A percentile compares a stretch with the other conserved stretches of the same genome.
phyloP scores from a whole-genome alignment of 2,113 vertebrate genomes.

The Sinocyclocheilus rhinocerous region DNA sequence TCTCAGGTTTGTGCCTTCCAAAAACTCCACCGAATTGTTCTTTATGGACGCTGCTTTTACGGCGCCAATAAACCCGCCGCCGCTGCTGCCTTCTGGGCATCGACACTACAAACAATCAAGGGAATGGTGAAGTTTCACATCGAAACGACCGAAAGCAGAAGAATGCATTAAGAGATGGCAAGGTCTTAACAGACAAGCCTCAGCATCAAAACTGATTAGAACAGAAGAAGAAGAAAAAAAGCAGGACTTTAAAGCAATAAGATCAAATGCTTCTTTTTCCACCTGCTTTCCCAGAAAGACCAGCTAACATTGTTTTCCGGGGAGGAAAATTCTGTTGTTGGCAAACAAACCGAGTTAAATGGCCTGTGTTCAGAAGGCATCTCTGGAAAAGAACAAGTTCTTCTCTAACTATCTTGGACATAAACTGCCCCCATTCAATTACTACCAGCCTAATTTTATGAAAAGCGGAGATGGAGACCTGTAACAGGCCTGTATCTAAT shows the following conservation, averaged over 20 bases:
- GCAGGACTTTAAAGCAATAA: slow-evolving; percentile 63
- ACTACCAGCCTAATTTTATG: slow-evolving; percentile 56
- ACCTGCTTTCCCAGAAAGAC: slow-evolving; percentile 52
- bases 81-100: slow-evolving; percentile 1
- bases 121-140: slow-evolving; percentile 17
- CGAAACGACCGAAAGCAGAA: not conserved
- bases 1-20: slow-evolving; percentile 38
- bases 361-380: slow-evolving; percentile 49
- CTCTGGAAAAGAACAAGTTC: slow-evolving; percentile 54
- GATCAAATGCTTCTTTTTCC: slow-evolving; percentile 53
- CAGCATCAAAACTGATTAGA: slow-evolving; percentile 32
- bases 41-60: slow-evolving; percentile 53
- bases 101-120: slow-evolving; percentile 8
- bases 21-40: slow-evolving; percentile 60
- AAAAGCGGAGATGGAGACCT: slow-evolving; percentile 53
- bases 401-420: slow-evolving; percentile 55
- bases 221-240: not conserved
- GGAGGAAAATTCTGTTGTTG: slow-evolving; percentile 58
- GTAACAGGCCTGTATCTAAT: slow-evolving; percentile 53
- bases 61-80: slow-evolving; percentile 18
- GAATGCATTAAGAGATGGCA: slow-evolving; percentile 11
- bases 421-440: slow-evolving; percentile 57
- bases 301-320: slow-evolving; percentile 63
- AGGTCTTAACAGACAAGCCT: slow-evolving; percentile 29
- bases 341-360: slow-evolving; percentile 62